Base-by-base conservation (phyloP, 2,888 invertebrate genomes). In the Drosophila kambysellisi region DNA sequence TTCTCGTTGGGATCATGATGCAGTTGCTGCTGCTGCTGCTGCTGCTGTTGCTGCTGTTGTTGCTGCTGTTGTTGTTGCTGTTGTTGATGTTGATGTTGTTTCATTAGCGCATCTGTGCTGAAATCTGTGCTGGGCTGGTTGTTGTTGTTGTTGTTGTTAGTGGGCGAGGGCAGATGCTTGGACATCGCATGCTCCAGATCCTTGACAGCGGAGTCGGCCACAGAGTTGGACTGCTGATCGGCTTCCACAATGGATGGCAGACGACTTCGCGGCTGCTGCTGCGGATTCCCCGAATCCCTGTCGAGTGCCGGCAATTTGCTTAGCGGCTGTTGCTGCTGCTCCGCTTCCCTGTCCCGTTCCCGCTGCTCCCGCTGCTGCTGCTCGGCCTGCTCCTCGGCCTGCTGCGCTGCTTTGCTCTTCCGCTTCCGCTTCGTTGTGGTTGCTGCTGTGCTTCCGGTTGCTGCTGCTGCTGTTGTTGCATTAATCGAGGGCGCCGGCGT, bases 121-220 rank as follows among this genome's bases (percentile, higher is more conserved):
- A 98, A 98, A 91, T 98, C 98, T 0, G 98, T 97, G 85, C 96
- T 95, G 88, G 96, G 95, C 74, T 83, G 89, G 70, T 76, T 77
- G 59, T 73, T 77, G 65, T 73, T 75, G 62, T 72, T 72, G 65
- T 70, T 70, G 66, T 70, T 80, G 48, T 70, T 62, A 37, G 94
- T 93, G 29, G 95, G 94, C 33, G 95, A 94, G 4, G 97, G 97
- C 68, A 99, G 94, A 94, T 98, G 98, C 91, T 98, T 98, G 29
- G 98, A 98, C 98, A 99, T 99, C 53, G 98, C 98, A 91, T 98
- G 98, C 93, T 99, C 98, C 82, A 99, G 94, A 89, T 98, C 98
- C 93, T 98, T 97, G 0, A 93, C 93, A 11, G 93, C 92, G 0
- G 91, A 91, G 88, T 93, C 89, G 63, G 92, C 68, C 0, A 48